Base-by-base conservation (phyloP, 1,140 invertebrate species). In the Marisa cornuarietis region DNA sequence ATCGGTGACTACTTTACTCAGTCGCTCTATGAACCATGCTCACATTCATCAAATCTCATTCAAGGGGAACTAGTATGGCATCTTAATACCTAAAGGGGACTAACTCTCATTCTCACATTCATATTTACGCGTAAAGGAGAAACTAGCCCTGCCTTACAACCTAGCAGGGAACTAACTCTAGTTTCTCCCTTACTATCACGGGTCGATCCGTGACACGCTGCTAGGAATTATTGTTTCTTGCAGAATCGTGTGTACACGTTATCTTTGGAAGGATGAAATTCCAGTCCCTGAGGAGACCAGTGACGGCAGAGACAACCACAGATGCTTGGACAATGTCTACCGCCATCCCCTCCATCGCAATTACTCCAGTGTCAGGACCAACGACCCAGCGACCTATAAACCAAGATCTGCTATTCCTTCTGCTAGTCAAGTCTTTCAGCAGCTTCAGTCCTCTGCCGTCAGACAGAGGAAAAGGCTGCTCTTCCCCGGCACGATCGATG, bases 221-320 rank as follows among this genome's bases (percentile, higher is more conserved):
- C n/a, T n/a, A 42, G 31, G 31, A 42, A 42, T 6, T 42, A 4
- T 42, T 6, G 71, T 42, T 52, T 75, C 58, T 74, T 75, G 20
- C 42, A 77, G 75, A 52, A 74, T 88, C 13, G 83, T 84, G 6
- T 86, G 83, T 72, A 84, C 83, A 0, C 78, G 72, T 6, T 84
- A 80, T 51, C 74, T 80, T 14, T 82, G 83, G 79, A 73, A 79
- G 26, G 76, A 83, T 26, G 49, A 81, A 16, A 76, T 78, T 22
- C 62, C 49, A 14, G 51, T 69, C 49, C 65, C 81, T 2, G 54
- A 77, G 22, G 51, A 80, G 58, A 16, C 71, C 9, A 73, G 65
- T 6, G 49, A 82, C 24, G 77, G 80, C n/a, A 66, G 58, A 9
- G 82, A 75, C 9, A 42, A 61, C 22, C 76, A 77, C 73, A 75